Evolutionary conservation across 37 sponge, comb jelly and placozoan species (phyloP), one percentile per base, ranked within the genome.

Genomic region (Hormiphora californensis): DNA sequence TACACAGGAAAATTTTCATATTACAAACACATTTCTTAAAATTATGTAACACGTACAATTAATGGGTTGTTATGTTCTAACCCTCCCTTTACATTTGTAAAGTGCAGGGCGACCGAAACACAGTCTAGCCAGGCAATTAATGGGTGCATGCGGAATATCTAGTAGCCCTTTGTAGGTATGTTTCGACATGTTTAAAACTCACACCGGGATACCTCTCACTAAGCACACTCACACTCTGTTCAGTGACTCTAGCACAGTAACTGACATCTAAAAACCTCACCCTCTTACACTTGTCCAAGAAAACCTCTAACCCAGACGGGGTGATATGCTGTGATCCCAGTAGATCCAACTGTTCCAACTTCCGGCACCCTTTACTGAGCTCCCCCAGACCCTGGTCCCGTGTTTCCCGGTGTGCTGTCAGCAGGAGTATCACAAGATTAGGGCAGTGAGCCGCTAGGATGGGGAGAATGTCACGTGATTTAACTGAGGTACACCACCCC

Each of bases 401-500:
- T n/a, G 81, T 73, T 73, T 73, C 81, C 3, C 43, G 43, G 81
- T 73, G 81, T 7, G 81, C 81, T 43, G 81, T 73, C 1, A 73
- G 46, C 23, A 73, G 7, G 0, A 73, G 27, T 43, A 73, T 30
- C 8, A 40, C 3, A 15, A 73, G 4, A 33, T 73, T 73, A 25
- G 81, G 81, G 25, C 81, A 73, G 23, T 22, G 17, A 33, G 21
- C 23, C 4, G 81, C 81, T 27, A 73, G 21, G 25, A n/a, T 32
- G 40, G 81, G 81, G 19, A 73, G 38, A 41, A 73, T 73, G 23
- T 73, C 81, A 73, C 9, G 0, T n/a, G 43, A 8, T n/a, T 46
- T 46, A 40, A 73, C 22, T 11, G 27, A n/a, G 17, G 43, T 43
- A 73, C 81, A 73, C 41, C 41, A 73, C 4, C 81, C 81, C 2